phyloP scores from a whole-genome alignment of 2,888 invertebrate species.

The Drosophila sordidula region DNA sequence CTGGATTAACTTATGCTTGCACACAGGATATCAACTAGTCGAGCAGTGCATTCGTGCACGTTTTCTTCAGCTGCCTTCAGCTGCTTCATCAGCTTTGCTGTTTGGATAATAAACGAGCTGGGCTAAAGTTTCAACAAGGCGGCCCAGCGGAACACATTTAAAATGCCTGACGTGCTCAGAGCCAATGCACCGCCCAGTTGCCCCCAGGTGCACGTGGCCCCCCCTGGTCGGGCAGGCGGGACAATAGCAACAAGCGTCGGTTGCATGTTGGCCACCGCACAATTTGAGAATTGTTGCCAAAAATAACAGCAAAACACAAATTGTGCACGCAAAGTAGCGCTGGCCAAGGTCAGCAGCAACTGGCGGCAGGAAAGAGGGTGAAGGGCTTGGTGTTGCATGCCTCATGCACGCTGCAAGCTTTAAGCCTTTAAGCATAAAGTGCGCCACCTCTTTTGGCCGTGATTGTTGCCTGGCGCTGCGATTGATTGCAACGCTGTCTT shows the following conservation, averaged over 20 bases:
- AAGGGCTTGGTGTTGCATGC: neutral
- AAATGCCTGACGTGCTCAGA: conserved; percentile 59
- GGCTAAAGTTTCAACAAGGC: conserved; percentile 55
- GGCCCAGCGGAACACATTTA: conserved; percentile 53
- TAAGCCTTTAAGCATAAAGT: conserved; percentile 62
- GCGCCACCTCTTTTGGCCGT: conserved; percentile 39
- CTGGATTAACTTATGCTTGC: neutral
- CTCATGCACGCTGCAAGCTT: conserved; percentile 23
- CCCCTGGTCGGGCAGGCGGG: conserved; percentile 19
- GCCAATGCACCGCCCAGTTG: conserved; percentile 1
- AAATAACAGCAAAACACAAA: conserved; percentile 65
- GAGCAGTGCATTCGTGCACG: neutral
- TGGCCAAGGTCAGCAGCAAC: conserved; percentile 58
- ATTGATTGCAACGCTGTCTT: conserved; percentile 57
- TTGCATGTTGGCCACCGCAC: conserved; percentile 56
- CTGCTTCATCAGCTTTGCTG: conserved; percentile 26
- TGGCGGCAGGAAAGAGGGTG: neutral
- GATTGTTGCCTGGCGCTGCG: conserved; percentile 47
- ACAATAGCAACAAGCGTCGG: conserved; percentile 47
- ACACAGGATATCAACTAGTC: neutral
- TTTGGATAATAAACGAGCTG: conserved; percentile 55
- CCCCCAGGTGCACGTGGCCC: neutral
- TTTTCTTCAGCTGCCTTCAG: conserved; percentile 1
- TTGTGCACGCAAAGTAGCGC: conserved; percentile 68
- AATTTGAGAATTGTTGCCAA: conserved; percentile 64